These are phyloP conservation scores for Sorex fumeus DNA, from an alignment of 2,113 vertebrate species.

Conservation along the genomic window DNA sequence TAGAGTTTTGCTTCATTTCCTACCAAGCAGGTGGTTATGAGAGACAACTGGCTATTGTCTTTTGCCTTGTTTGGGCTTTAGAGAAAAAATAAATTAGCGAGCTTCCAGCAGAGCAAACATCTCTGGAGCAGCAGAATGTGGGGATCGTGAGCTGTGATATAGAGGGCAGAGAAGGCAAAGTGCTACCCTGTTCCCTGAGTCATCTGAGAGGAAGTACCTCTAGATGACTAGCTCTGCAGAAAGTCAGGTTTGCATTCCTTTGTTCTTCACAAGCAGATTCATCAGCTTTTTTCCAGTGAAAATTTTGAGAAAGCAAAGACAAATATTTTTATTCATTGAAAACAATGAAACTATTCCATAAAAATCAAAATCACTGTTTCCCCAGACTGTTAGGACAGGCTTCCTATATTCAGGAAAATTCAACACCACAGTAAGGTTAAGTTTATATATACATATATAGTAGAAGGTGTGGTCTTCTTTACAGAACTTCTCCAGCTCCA, in stretches of 20 bases:
- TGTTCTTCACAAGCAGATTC: slow-evolving; percentile 1
- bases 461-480: no score
- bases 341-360: not conserved
- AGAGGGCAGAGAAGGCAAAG: not conserved
- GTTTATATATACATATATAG: not conserved
- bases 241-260: not conserved
- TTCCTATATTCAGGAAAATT: not conserved
- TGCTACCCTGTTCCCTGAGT: not conserved
- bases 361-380: not conserved
- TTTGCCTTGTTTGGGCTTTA: slow-evolving; percentile 49
- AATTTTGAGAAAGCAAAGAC: slow-evolving; percentile 9
- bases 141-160: fast-evolving
- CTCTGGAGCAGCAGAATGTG: not conserved
- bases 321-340: slow-evolving; percentile 35
- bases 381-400: not conserved
- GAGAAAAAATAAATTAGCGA: not conserved
- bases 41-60: slow-evolving; percentile 67
- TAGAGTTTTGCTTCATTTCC: slow-evolving; percentile 82
- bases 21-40: slow-evolving; percentile 78
- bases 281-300: not conserved
- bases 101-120: not conserved
- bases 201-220: not conserved
- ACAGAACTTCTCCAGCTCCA: no score
- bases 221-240: not conserved
- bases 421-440: not conserved